Conservation (phyloP, 2,113 vertebrate genomes). For the Syrmaticus mikado region DNA sequence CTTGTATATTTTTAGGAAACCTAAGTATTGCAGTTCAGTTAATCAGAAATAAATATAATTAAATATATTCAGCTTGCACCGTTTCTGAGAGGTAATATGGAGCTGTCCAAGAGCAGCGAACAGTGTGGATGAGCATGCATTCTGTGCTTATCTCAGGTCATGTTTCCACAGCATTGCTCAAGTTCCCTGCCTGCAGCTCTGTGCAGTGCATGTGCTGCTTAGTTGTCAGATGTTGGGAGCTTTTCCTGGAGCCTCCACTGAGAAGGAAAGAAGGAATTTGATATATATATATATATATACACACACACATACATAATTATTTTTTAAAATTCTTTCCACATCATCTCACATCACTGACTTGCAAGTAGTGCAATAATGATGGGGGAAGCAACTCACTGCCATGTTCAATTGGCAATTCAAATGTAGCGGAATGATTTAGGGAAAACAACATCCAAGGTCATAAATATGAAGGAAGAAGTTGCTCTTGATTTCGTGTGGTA, state of each 20-base stretch:
- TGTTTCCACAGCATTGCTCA: background rate
- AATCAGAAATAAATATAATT: background rate
- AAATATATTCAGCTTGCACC: rapidly evolving
- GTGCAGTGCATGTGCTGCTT: background rate
- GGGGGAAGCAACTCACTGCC: background rate
- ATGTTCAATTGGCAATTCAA: background rate
- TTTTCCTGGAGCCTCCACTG: background rate
- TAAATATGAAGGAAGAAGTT: background rate
- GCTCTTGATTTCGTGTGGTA: background rate
- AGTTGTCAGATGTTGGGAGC: background rate
- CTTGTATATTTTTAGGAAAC: background rate
- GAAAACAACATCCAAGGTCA: background rate
- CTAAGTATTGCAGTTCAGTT: background rate
- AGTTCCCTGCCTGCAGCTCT: background rate
- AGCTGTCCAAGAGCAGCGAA: background rate
- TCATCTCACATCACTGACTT: background rate
- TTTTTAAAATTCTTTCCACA: background rate
- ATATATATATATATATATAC: background rate
- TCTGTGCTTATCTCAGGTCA: background rate
- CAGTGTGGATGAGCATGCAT: background rate
- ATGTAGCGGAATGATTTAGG: background rate
- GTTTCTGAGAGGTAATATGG: background rate
- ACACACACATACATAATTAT: no score
- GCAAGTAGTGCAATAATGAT: background rate
- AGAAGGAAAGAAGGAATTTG: conserved; percentile 43